phyloP scores from a whole-genome alignment of 2,797 vertebrate genomes.

The Pseudopleuronectes americanus region DNA sequence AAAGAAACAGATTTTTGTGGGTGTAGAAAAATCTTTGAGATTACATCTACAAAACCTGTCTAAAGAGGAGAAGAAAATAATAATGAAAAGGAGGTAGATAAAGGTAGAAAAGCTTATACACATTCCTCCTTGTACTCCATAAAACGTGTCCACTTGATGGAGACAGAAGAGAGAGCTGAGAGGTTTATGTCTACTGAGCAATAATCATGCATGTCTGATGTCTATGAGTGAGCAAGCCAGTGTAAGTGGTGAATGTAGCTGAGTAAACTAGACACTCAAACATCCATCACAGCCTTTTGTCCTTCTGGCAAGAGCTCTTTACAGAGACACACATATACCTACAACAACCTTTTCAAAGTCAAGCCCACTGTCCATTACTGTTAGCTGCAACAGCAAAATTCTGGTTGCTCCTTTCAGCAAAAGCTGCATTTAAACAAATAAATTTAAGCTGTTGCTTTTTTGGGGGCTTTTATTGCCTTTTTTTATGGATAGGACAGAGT shows the following conservation, averaged over 20 bases:
- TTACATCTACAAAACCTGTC: neutral
- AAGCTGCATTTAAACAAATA: neutral
- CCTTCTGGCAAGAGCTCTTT: slow-evolving; percentile 40
- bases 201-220: slow-evolving; percentile 9
- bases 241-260: slow-evolving; percentile 32
- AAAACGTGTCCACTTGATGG: slow-evolving; percentile 46
- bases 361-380: neutral
- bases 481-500: too few relatives aligned
- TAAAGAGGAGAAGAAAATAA: neutral
- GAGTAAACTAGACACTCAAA: slow-evolving; percentile 56
- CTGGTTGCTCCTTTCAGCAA: neutral
- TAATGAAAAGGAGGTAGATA: neutral
- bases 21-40: slow-evolving; percentile 6
- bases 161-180: slow-evolving; percentile 46
- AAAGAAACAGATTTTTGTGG: neutral
- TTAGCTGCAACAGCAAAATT: neutral
- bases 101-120: slow-evolving; percentile 7
- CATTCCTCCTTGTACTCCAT: slow-evolving; percentile 36
- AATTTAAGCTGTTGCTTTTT: neutral
- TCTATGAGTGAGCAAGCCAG: slow-evolving; percentile 3
- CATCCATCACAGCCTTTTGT: slow-evolving; percentile 52
- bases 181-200: slow-evolving; percentile 65
- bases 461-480: too few relatives aligned
- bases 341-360: slow-evolving; percentile 6
- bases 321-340: slow-evolving; percentile 21